Percentiles rank a stretch among this genome's conserved stretches.
Conservation (phyloP, 2,113 vertebrate genomes). For the Garra rufa region DNA sequence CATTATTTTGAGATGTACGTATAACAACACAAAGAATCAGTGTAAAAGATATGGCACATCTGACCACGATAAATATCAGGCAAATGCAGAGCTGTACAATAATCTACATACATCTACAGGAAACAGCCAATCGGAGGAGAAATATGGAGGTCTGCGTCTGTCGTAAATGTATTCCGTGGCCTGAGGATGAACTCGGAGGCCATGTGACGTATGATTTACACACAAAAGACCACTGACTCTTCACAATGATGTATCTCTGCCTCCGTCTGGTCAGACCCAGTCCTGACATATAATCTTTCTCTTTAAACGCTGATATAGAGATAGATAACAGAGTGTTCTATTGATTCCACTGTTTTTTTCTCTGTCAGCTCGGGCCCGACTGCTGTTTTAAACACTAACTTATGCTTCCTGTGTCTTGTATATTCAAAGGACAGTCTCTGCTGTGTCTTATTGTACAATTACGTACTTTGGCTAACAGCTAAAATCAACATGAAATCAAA, state of each 20-base stretch:
- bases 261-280: conserved; percentile 74
- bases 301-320: conserved; percentile 82
- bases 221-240: conserved; percentile 76
- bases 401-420: conserved; percentile 51
- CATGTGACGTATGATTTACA: conserved; percentile 84
- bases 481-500: conserved; percentile 13
- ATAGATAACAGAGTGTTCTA: conserved; percentile 81
- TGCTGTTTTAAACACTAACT: conserved; percentile 34
- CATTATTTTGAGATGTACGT: conserved; percentile 32
- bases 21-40: conserved; percentile 56
- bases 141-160: conserved; percentile 70
- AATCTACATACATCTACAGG: conserved; percentile 77
- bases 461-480: background rate
- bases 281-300: conserved; percentile 82
- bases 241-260: conserved; percentile 77
- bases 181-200: conserved; percentile 81
- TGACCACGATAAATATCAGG: conserved; percentile 69
- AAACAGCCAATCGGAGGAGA: conserved; percentile 75
- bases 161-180: conserved; percentile 79
- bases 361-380: conserved; percentile 52
- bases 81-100: conserved; percentile 68
- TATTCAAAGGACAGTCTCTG: conserved; percentile 34
- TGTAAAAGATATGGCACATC: conserved; percentile 55
- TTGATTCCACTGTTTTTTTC: conserved; percentile 75
- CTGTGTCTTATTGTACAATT: background rate